Conservation (phyloP, 2,113 vertebrate species). For the Capreolus pygargus region DNA sequence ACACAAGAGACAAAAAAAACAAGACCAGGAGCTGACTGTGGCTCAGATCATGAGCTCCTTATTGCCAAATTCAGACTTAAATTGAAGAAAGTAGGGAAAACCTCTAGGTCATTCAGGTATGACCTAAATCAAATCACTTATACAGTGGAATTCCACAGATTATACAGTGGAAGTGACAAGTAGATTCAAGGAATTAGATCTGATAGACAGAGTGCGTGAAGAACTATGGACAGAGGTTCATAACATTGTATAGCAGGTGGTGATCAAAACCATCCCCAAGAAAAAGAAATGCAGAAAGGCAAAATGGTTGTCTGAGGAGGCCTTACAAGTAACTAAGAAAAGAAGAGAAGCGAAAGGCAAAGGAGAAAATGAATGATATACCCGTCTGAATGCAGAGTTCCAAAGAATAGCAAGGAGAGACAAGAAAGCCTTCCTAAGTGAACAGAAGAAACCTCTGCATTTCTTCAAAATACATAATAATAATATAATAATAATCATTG, state of each 20-base stretch:
- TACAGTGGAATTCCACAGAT: background rate
- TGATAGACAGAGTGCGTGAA: background rate
- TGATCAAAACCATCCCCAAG: background rate
- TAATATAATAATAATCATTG: background rate
- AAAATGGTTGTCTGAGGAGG: background rate
- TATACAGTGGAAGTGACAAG: background rate
- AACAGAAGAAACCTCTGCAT: slow-evolving; percentile 47
- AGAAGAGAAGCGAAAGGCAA: background rate
- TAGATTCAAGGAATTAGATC: background rate
- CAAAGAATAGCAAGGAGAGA: background rate
- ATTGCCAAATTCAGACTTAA: background rate
- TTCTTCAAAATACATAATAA: slow-evolving; percentile 65
- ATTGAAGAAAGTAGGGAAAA: background rate
- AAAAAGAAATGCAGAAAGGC: background rate
- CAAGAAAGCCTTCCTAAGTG: background rate
- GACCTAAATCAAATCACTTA: background rate
- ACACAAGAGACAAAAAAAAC: background rate
- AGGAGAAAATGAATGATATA: background rate
- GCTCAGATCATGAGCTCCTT: background rate
- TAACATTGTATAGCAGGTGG: background rate
- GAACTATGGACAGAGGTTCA: background rate
- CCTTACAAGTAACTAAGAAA: background rate
- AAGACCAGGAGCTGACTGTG: background rate
- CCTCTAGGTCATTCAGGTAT: background rate
- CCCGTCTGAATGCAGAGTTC: background rate